Conservation (phyloP, 2,797 vertebrate species). For the Somateria mollissima region DNA sequence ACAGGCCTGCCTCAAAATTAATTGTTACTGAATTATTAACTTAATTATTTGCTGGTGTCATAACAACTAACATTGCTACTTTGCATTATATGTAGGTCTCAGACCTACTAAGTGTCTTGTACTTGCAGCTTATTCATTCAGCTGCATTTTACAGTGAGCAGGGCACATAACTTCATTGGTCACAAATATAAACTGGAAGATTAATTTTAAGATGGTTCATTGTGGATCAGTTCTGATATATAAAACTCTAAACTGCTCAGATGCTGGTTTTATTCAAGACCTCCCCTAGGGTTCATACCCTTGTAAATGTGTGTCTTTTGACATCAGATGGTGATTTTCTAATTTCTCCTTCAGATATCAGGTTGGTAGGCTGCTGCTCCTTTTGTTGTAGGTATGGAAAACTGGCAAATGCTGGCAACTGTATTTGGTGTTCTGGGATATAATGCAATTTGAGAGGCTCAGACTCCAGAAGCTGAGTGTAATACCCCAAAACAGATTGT, state of each 20-base stretch:
- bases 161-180: not conserved
- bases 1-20: not conserved
- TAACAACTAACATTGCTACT: not conserved
- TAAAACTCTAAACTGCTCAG: not conserved
- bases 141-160: not conserved
- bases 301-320: not conserved
- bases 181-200: not conserved
- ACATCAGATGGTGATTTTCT: not conserved
- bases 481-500: rapidly evolving
- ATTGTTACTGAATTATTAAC: not conserved
- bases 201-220: not conserved
- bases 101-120: not conserved
- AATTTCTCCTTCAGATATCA: not conserved
- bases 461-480: not conserved
- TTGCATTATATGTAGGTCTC: not conserved
- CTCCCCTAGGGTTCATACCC: not conserved
- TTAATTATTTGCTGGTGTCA: not conserved
- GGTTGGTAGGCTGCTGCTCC: not conserved
- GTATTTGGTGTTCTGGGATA: not conserved
- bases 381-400: not conserved
- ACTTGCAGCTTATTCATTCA: not conserved
- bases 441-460: not conserved
- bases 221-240: not conserved
- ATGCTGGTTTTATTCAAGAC: not conserved
- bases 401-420: not conserved